Percentiles rank a stretch among this genome's conserved stretches.
These are phyloP conservation scores for Upupa epops DNA, from an alignment of 2,113 vertebrate species.

Conservation along the genomic window DNA sequence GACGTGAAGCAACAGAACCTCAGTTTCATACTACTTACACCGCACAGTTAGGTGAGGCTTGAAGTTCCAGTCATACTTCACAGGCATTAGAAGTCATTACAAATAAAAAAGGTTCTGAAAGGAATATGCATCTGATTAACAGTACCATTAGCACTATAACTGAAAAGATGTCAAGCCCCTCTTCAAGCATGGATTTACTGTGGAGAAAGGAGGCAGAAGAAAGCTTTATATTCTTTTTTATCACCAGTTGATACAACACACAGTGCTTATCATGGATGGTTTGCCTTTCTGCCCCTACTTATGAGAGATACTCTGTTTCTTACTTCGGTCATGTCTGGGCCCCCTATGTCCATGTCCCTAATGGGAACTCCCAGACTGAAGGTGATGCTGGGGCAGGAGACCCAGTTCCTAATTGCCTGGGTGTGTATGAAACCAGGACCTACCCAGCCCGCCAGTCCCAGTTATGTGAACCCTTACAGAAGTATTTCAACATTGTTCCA, in stretches of 20 bases:
- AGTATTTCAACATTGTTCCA: not conserved
- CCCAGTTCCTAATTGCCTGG: not conserved
- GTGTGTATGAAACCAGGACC: not conserved
- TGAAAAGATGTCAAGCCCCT: not conserved
- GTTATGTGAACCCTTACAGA: not conserved
- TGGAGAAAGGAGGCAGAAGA: not conserved
- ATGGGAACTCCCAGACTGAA: not conserved
- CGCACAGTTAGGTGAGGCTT: not conserved
- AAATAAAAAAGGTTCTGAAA: not conserved
- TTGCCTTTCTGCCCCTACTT: no score
- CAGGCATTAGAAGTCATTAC: not conserved
- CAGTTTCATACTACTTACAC: rapidly evolving
- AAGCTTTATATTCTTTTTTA: not conserved
- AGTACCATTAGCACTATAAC: not conserved
- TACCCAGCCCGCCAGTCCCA: not conserved
- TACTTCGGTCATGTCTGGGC: not conserved
- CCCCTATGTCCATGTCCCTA: rapidly evolving
- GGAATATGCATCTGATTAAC: not conserved
- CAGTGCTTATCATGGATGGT: not conserved
- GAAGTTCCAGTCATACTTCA: not conserved
- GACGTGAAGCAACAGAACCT: rapidly evolving
- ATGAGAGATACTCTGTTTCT: not conserved
- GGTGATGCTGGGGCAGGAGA: not conserved
- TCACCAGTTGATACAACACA: rapidly evolving
- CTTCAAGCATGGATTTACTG: not conserved